Evolutionary conservation across 2,113 vertebrate species (phyloP).

Genomic region (Crypturellus undulatus): DNA sequence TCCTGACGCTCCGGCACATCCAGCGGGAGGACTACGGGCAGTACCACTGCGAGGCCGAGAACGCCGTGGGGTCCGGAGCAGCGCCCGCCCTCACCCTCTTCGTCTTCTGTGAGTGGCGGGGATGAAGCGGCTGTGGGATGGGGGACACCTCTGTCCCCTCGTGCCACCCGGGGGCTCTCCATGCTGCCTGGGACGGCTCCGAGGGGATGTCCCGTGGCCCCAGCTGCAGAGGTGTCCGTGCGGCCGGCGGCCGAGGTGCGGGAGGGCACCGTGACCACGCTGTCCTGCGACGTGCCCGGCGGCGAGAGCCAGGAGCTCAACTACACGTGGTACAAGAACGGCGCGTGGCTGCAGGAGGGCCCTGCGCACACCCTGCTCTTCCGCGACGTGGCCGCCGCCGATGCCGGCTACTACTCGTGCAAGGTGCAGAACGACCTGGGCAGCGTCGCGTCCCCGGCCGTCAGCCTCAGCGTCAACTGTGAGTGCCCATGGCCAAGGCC

Average conservation of each 20-base stretch:
- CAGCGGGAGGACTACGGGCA: conserved; percentile 50
- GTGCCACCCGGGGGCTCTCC: too few species aligned
- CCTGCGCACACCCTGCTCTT: conserved; percentile 7
- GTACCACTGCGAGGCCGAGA: conserved; percentile 71
- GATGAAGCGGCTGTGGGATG: background rate
- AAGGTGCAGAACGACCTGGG: conserved; percentile 63
- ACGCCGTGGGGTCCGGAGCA: background rate
- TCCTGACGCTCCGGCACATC: conserved; percentile 9
- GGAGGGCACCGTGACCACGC: conserved; percentile 67
- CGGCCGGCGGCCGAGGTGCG: conserved; percentile 28
- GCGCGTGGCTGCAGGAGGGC: conserved; percentile 37
- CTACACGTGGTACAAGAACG: conserved; percentile 80
- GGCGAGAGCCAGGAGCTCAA: conserved; percentile 28
- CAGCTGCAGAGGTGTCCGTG: conserved; percentile 65
- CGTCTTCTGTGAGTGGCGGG: conserved; percentile 75
- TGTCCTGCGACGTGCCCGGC: conserved; percentile 67
- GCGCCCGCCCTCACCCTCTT: background rate
- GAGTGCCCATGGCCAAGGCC: background rate
- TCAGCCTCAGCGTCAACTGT: conserved; percentile 69
- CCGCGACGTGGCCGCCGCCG: accelerated
- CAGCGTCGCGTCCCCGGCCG: background rate
- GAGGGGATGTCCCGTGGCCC: accelerated
- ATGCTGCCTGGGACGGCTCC: accelerated
- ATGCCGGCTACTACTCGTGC: conserved; percentile 75
- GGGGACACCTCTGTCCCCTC: background rate